phyloP scores from a whole-genome alignment of 2,797 vertebrate genomes.

The Poecilia velifera region DNA sequence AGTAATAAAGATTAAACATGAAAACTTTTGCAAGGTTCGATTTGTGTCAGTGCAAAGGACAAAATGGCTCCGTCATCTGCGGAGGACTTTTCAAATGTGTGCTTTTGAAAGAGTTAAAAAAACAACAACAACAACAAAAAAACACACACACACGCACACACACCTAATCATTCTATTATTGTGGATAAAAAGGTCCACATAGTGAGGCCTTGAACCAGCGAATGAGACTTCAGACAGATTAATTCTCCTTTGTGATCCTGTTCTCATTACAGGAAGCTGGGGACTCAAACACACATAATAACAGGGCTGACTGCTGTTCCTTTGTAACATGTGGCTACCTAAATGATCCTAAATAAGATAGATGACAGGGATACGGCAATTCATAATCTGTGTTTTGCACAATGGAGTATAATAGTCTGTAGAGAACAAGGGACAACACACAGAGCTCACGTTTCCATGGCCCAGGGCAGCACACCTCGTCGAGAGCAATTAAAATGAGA shows the following conservation, averaged over 20 bases:
- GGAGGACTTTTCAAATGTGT: not conserved
- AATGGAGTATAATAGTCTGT: slow-evolving; percentile 74
- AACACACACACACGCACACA: slow-evolving; percentile 15
- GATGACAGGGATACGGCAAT: slow-evolving; percentile 78
- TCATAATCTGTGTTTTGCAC: slow-evolving; percentile 81
- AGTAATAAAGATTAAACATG: not conserved
- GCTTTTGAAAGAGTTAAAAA: not conserved
- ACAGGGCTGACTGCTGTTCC: slow-evolving; percentile 72
- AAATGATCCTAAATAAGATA: slow-evolving; percentile 80
- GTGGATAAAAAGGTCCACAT: slow-evolving; percentile 36
- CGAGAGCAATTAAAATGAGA: slow-evolving; percentile 86
- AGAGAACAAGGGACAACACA: slow-evolving; percentile 72
- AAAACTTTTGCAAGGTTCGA: not conserved
- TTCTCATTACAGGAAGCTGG: slow-evolving; percentile 69
- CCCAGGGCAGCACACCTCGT: slow-evolving; percentile 81
- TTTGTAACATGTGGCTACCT: slow-evolving; percentile 78
- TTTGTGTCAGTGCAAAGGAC: too few relatives aligned
- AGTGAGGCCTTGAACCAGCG: slow-evolving; percentile 59
- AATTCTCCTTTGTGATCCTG: slow-evolving; percentile 70
- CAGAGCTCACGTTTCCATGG: slow-evolving; percentile 70
- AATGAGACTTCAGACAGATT: slow-evolving; percentile 67
- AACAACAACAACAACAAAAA: not conserved
- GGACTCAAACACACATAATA: slow-evolving; percentile 73
- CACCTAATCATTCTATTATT: slow-evolving; percentile 23
- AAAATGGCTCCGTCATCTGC: not conserved